Percentiles rank a stretch among this genome's conserved stretches.
Evolutionary conservation across 2,113 vertebrate genomes (phyloP).

Genomic region (Salvator merianae): DNA sequence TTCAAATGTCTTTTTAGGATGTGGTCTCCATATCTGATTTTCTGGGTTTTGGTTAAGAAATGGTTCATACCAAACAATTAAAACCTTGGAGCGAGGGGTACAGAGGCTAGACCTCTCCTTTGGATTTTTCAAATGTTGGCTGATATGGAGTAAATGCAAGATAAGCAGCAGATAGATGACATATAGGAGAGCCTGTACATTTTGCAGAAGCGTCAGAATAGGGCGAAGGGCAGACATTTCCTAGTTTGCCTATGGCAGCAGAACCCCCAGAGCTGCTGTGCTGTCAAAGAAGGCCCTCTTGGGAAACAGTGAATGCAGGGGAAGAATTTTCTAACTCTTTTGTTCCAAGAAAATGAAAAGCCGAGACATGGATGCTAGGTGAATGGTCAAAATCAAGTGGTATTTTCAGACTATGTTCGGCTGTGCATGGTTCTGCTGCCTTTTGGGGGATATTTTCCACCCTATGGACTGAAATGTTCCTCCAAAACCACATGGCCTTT

Average conservation of each 20-base stretch:
- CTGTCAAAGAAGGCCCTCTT: background rate
- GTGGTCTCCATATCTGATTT: background rate
- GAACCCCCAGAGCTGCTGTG: background rate
- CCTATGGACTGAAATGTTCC: too few relatives aligned
- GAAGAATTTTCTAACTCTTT: constrained; percentile 12
- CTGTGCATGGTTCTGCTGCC: background rate
- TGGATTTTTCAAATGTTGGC: background rate
- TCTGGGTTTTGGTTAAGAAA: background rate
- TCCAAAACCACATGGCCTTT: too few relatives aligned
- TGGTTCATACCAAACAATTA: background rate
- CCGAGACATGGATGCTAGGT: background rate
- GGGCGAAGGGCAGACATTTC: background rate
- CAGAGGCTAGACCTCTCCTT: background rate
- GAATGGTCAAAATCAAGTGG: constrained; percentile 3
- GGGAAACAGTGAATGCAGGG: background rate
- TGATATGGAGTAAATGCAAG: background rate
- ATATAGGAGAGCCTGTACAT: background rate
- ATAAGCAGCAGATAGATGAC: background rate
- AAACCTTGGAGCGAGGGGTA: background rate
- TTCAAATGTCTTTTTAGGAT: background rate
- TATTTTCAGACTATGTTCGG: background rate
- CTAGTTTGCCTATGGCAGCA: constrained; percentile 13
- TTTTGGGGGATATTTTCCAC: background rate
- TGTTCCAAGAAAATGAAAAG: constrained; percentile 24
- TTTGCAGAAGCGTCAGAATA: background rate